Evolutionary conservation across 2,797 vertebrate species (phyloP).

Genomic region (Manis javanica): DNA sequence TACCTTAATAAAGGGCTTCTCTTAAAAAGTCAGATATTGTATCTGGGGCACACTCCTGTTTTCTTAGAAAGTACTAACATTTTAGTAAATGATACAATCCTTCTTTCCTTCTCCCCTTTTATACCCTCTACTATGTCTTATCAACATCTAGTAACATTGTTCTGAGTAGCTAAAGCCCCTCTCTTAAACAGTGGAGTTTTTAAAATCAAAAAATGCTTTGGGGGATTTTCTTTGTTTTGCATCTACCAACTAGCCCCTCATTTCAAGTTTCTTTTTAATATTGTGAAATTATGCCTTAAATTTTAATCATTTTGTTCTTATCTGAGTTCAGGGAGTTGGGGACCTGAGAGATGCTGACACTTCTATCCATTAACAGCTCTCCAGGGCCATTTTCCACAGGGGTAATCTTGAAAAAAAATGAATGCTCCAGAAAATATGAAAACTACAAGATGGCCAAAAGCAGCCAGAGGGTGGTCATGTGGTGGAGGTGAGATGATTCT

Average conservation of each 20-base stretch:
- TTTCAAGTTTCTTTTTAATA: slow-evolving; percentile 14
- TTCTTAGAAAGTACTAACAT: not conserved
- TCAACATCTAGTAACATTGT: not conserved
- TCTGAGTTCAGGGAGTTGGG: not conserved
- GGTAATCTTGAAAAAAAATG: not conserved
- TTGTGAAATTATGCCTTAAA: not conserved
- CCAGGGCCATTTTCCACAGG: not conserved
- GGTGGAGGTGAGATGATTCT: not conserved
- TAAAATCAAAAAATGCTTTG: not conserved
- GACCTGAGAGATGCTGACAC: not conserved
- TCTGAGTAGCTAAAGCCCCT: not conserved
- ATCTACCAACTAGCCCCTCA: not conserved
- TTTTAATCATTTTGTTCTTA: not conserved
- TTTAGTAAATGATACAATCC: not conserved
- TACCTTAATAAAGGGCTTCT: not conserved
- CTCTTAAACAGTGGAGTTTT: not conserved
- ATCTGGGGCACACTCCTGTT: not conserved
- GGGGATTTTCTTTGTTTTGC: not conserved
- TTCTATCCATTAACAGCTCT: not conserved
- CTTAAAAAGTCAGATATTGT: not conserved
- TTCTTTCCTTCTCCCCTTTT: not conserved
- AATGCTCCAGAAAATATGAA: not conserved
- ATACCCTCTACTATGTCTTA: not conserved
- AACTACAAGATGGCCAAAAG: not conserved
- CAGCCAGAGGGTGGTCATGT: not conserved